phyloP scores from a whole-genome alignment of 2,113 vertebrate species.

The Casuarius casuarius region DNA sequence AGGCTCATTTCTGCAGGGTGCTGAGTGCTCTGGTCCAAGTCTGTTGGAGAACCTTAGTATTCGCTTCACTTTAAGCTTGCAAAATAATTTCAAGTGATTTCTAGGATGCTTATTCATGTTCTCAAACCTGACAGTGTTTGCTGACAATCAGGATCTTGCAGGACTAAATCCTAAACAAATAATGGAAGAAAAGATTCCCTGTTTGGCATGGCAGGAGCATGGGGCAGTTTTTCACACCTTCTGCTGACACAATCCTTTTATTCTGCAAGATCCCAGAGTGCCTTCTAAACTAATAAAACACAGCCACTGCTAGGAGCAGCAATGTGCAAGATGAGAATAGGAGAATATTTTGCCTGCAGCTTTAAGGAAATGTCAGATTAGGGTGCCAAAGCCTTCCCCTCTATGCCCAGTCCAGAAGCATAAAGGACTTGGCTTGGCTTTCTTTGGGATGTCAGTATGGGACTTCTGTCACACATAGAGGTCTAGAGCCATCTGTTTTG shows the following conservation, averaged over 20 bases:
- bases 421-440: not conserved
- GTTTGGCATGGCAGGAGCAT: not conserved
- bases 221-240: constrained; percentile 22
- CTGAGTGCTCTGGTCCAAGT: not conserved
- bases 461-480: not conserved
- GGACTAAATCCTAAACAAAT: constrained; percentile 9
- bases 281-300: not conserved
- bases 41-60: not conserved
- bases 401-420: not conserved
- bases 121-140: constrained; percentile 33
- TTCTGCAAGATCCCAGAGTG: not conserved
- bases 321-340: not conserved
- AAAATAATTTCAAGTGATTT: constrained; percentile 35
- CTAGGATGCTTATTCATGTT: constrained; percentile 28
- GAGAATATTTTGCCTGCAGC: not conserved
- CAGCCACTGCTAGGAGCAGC: not conserved
- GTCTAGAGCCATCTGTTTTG: not conserved
- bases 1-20: constrained; percentile 23
- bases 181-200: constrained; percentile 56
- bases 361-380: not conserved
- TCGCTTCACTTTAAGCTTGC: not conserved
- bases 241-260: not conserved
- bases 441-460: not conserved
- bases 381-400: not conserved
- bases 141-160: constrained; percentile 49